Conservation (phyloP, 2,888 invertebrate genomes). For the Diaphora mendica region DNA sequence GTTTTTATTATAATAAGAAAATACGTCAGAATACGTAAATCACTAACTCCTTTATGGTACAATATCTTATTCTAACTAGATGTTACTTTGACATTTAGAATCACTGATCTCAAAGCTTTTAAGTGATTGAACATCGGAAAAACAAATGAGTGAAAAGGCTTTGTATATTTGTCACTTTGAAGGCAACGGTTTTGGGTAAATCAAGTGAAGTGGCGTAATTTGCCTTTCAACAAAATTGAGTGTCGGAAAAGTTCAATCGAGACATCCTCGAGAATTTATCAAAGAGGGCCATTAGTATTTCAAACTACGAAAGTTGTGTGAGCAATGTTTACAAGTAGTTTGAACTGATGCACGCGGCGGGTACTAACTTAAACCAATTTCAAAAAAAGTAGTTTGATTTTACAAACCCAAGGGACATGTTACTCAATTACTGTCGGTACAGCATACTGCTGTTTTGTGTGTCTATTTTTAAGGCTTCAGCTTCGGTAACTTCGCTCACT, state of each 20-base stretch:
- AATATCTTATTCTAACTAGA: not conserved
- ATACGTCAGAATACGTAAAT: not conserved
- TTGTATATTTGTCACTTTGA: conserved; percentile 44
- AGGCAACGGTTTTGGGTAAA: conserved; percentile 33
- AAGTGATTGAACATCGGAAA: conserved; percentile 49
- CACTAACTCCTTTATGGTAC: not conserved
- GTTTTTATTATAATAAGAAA: not conserved
- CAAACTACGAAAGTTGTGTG: conserved; percentile 28
- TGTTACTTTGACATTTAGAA: conserved; percentile 30
- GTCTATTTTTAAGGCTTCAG: too few species aligned
- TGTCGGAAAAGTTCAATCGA: conserved; percentile 28
- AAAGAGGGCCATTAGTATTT: conserved; percentile 28
- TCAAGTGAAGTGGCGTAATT: conserved; percentile 38
- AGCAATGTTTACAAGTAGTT: conserved; percentile 23
- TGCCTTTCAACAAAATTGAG: conserved; percentile 46
- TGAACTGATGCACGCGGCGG: conserved; percentile 19
- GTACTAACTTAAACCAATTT: not conserved
- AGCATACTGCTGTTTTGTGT: not conserved
- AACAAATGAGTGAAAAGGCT: conserved; percentile 46
- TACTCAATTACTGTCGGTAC: not conserved
- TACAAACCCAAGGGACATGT: not conserved
- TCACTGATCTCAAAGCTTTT: conserved; percentile 42
- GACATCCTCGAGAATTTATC: conserved; percentile 25
- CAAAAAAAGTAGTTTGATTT: not conserved
- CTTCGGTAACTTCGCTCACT: not conserved